Percentiles rank a stretch among this genome's conserved stretches.
phyloP scores from a whole-genome alignment of 2,797 vertebrate species.

The Acrossocheilus wenchowensis region DNA sequence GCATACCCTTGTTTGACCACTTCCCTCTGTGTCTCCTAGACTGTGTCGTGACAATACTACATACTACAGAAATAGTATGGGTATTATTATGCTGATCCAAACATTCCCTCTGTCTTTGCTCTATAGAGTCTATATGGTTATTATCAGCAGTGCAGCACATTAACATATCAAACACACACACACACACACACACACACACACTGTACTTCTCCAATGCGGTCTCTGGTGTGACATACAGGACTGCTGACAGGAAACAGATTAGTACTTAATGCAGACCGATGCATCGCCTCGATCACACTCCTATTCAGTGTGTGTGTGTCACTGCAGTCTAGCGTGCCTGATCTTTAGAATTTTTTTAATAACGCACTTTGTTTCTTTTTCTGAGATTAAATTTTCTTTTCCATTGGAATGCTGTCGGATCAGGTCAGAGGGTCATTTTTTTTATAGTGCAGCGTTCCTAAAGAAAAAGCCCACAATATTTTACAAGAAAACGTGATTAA shows the following conservation, averaged over 20 bases:
- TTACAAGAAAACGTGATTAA: slow-evolving; percentile 76
- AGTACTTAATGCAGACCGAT: slow-evolving; percentile 34
- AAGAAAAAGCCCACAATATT: slow-evolving; percentile 68
- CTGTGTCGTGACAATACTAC: neutral
- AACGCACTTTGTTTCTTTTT: slow-evolving; percentile 63
- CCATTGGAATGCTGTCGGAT: slow-evolving; percentile 73
- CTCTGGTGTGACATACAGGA: neutral
- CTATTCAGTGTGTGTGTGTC: neutral
- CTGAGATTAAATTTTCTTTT: slow-evolving; percentile 70
- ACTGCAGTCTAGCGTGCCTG: neutral
- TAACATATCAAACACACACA: slow-evolving; percentile 26
- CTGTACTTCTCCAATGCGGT: neutral
- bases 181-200: slow-evolving; percentile 28
- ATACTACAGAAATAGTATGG: neutral
- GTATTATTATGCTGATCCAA: neutral
- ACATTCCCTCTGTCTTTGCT: neutral
- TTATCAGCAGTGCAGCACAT: slow-evolving; percentile 7
- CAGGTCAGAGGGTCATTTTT: slow-evolving; percentile 73
- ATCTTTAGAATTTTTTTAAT: slow-evolving; percentile 59
- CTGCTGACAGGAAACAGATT: slow-evolving; percentile 39
- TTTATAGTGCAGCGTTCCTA: slow-evolving; percentile 68
- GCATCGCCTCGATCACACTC: slow-evolving; percentile 5
- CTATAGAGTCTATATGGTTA: slow-evolving; percentile 4
- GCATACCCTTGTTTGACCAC: too few species aligned
- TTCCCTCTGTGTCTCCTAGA: too few species aligned